Base-by-base conservation (phyloP, 2,113 vertebrate species). In the Mystacornis crossleyi region DNA sequence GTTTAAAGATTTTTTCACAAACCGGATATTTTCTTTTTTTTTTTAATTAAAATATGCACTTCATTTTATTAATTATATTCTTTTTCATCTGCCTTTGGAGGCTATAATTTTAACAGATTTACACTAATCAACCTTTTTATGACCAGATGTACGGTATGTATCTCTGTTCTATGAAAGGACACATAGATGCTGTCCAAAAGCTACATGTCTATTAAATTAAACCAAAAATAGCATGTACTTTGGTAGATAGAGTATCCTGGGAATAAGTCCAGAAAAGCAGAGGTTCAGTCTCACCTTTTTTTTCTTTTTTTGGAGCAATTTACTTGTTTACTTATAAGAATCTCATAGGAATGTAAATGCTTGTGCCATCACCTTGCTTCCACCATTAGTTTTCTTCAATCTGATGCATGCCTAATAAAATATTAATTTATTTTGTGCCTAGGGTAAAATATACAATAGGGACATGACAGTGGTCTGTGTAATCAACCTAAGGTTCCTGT, bases 241-340 rank as follows among this genome's bases (percentile, higher is more conserved):
- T 69, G 13, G 43, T 77, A 71, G 42, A 34, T 33, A 36, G 15
- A 17, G 16, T 78, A 36, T 53, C 54, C 75, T 89, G 82, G 66
- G 81, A 95, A 92, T 65, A 79, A 92, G 31, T 86, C 83, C 94
- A 93, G 62, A n/a, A 92, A 86, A 8, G 20, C 6, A 67, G 34
- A 94, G 21, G 18, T 78, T 72, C 29, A 36, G 17, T 40, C 45
- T 72, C 25, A 18, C 47, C 10, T 57, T 82, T 86, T 94, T 83
- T 83, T 70, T 28, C 24, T 69, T 5, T 8, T 85, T 81, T 83
- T 71, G 43, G 65, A 87, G 43, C 13, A 91, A 65, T 57, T 29
- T 65, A 86, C 57, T 89, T 95, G 65, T 92, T 95, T 97, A 93
- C 85, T 66, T 88, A 48, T 85, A 60, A 94, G 86, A 90, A 79